phyloP scores from a whole-genome alignment of 2,113 vertebrate species.

The Spea multiplicata region DNA sequence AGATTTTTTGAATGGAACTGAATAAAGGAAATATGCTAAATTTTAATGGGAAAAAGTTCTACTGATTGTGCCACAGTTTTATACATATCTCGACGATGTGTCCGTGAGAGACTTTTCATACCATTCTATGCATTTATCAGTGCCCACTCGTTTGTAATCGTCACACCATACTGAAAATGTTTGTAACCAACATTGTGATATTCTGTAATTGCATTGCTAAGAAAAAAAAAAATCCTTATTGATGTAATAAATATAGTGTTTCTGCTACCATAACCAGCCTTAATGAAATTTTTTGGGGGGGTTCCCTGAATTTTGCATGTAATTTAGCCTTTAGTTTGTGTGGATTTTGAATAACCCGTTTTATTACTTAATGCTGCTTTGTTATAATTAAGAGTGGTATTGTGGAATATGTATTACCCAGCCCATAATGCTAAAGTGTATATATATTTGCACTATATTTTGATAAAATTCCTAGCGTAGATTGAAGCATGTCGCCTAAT shows the following conservation, averaged over 20 bases:
- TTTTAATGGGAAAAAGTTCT: constrained; percentile 43
- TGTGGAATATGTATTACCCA: no score
- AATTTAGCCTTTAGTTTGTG: no score
- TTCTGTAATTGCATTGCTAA: constrained; percentile 81
- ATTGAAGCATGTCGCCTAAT: no score
- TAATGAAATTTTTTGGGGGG: background rate
- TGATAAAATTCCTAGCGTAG: no score
- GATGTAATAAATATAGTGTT: constrained; percentile 79
- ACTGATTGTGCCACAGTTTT: constrained; percentile 71
- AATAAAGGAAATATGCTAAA: constrained; percentile 11
- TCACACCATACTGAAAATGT: constrained; percentile 72
- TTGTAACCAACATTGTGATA: constrained; percentile 86
- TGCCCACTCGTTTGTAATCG: constrained; percentile 72
- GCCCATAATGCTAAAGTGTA: no score
- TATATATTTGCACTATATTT: no score
- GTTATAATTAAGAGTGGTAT: no score
- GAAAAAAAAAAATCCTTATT: constrained; percentile 63
- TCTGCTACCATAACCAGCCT: constrained; percentile 50
- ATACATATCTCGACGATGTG: constrained; percentile 60
- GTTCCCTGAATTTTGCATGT: no score
- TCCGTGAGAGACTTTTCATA: constrained; percentile 60
- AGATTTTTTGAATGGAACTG: constrained; percentile 6
- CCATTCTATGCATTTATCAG: constrained; percentile 59
- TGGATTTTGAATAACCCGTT: no score
- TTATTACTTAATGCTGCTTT: no score